phyloP scores from a whole-genome alignment of 2,113 vertebrate genomes.

The Callipepla californica region DNA sequence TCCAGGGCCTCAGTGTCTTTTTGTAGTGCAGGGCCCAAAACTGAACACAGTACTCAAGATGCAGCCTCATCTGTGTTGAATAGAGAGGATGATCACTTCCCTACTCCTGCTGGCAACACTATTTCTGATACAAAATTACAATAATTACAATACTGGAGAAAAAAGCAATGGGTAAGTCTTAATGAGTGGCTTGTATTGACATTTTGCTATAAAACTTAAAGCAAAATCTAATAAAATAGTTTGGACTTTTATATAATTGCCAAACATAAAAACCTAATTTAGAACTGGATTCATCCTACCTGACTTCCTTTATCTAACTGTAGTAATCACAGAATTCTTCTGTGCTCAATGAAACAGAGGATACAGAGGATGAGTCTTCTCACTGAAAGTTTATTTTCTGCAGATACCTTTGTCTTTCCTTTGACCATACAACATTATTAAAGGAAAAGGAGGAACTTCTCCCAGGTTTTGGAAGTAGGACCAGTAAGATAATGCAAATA shows the following conservation, averaged over 20 bases:
- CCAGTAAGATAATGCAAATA: neutral
- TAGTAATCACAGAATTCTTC: neutral
- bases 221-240: neutral
- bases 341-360: fast-evolving
- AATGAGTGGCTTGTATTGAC: neutral
- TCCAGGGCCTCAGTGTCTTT: too few relatives aligned
- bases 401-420: neutral
- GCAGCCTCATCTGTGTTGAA: too few relatives aligned
- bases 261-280: neutral
- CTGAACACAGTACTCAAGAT: too few relatives aligned
- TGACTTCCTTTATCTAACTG: neutral
- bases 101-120: too few relatives aligned
- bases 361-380: neutral
- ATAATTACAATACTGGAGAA: neutral
- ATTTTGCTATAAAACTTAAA: neutral
- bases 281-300: neutral
- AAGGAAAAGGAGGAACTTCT: fast-evolving
- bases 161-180: neutral
- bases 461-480: neutral
- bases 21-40: too few relatives aligned
- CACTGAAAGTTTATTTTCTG: neutral
- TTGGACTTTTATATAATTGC: neutral
- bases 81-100: too few relatives aligned
- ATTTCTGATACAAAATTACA: too few relatives aligned
- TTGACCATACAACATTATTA: neutral